Percentiles rank a stretch among this genome's conserved stretches.
Evolutionary conservation across 2,888 invertebrate species (phyloP).

Genomic region (Laothoe populi): DNA sequence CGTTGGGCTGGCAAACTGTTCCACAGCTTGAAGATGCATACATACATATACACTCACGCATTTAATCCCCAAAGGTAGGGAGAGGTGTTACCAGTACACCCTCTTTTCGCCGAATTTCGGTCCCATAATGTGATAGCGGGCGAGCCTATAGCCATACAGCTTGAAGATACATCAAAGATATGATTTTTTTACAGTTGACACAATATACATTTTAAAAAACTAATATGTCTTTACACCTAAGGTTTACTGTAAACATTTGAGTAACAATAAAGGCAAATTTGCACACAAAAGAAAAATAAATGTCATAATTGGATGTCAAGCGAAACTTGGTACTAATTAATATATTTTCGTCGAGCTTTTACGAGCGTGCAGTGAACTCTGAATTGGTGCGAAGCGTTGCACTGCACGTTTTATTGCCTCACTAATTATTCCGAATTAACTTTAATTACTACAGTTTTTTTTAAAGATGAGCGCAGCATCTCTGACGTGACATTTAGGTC

Average conservation of each 20-base stretch:
- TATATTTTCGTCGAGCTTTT: conserved; percentile 23
- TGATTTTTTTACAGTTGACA: too few species aligned
- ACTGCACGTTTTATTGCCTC: conserved; percentile 12
- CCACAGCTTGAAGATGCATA: too few species aligned
- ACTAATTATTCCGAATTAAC: conserved; percentile 26
- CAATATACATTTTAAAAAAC: too few species aligned
- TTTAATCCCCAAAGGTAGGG: too few species aligned
- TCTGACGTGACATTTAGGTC: background rate
- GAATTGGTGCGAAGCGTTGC: conserved; percentile 13
- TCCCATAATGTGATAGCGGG: too few species aligned
- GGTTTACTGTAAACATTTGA: background rate
- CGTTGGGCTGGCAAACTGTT: too few species aligned
- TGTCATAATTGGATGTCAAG: conserved; percentile 1
- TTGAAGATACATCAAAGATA: too few species aligned
- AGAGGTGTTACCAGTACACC: too few species aligned
- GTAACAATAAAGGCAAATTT: background rate
- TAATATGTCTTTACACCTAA: background rate
- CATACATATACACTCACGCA: too few species aligned
- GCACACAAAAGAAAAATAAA: background rate
- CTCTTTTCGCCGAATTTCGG: too few species aligned
- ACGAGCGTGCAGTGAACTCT: conserved; percentile 26
- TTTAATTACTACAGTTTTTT: conserved; percentile 20
- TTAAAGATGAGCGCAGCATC: conserved; percentile 6
- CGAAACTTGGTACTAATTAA: conserved; percentile 3
- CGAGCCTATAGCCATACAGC: too few species aligned